A percentile compares a stretch with the other conserved stretches of the same genome.
Evolutionary conservation across 2,888 invertebrate genomes (phyloP).

Genomic region (Argynnis bischoffii): DNA sequence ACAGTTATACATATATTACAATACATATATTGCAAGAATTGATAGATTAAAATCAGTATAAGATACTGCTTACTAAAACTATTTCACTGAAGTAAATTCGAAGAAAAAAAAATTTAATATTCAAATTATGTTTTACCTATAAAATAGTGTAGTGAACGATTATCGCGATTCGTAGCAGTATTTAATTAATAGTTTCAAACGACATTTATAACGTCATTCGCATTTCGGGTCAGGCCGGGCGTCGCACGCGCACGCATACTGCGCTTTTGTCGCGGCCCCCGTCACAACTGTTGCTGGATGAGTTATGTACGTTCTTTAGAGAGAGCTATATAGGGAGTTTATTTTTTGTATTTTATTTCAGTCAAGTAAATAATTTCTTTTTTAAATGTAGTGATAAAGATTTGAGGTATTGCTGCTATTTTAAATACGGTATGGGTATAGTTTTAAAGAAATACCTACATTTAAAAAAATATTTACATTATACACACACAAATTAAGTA

Average conservation of each 20-base stretch:
- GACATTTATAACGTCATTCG: conserved; percentile 43
- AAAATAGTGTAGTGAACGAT: neutral
- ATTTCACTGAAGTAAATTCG: no score
- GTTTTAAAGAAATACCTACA: no score
- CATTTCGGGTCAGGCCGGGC: conserved; percentile 46
- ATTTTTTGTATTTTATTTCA: neutral
- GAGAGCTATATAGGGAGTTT: conserved; percentile 50
- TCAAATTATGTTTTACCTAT: neutral
- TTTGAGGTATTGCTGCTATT: no score
- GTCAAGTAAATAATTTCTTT: neutral
- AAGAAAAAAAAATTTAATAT: no score
- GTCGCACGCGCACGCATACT: conserved; percentile 69
- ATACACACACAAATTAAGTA: no score
- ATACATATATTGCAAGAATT: no score
- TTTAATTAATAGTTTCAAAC: conserved; percentile 40
- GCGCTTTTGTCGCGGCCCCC: conserved; percentile 74
- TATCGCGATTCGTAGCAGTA: conserved; percentile 1
- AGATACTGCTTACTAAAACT: no score
- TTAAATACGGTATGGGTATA: no score
- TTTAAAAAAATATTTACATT: no score
- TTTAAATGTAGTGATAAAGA: no score
- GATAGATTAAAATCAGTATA: no score
- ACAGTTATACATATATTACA: no score
- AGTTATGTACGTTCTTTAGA: conserved; percentile 67
- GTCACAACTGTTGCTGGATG: conserved; percentile 77